These are phyloP conservation scores for Synanthedon andrenaeformis DNA, from an alignment of 2,888 invertebrate genomes.

Conservation along the genomic window DNA sequence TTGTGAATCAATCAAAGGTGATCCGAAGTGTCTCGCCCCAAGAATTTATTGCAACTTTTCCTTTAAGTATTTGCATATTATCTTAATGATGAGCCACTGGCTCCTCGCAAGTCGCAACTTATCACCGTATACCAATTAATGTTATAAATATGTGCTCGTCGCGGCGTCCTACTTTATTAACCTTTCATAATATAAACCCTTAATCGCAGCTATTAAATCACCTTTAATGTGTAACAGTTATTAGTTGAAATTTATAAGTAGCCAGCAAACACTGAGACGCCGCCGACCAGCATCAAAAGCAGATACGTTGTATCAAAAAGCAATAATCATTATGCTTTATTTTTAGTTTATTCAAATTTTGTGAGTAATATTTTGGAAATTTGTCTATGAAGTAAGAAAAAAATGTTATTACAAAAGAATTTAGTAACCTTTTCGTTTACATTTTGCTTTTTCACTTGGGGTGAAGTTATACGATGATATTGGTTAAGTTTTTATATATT, in stretches of 20 bases:
- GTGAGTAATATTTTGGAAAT: too few species aligned
- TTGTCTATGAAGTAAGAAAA: too few species aligned
- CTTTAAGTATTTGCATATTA: slow-evolving; percentile 49
- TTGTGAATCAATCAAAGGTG: slow-evolving; percentile 41
- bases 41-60: slow-evolving; percentile 39
- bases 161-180: slow-evolving; percentile 45
- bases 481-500: too few species aligned
- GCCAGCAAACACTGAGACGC: slow-evolving; percentile 17
- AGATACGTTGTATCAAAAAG: too few species aligned
- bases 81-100: slow-evolving; percentile 53
- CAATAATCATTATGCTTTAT: too few species aligned
- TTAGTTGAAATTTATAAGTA: slow-evolving; percentile 24
- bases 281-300: too few species aligned
- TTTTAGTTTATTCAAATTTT: too few species aligned
- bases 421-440: too few species aligned
- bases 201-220: slow-evolving; percentile 43
- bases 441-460: too few species aligned
- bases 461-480: too few species aligned
- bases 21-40: slow-evolving; percentile 25
- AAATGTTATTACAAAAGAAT: too few species aligned
- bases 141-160: slow-evolving; percentile 45
- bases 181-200: slow-evolving; percentile 45
- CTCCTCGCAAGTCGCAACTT: slow-evolving; percentile 28
- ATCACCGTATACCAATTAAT: slow-evolving; percentile 60
- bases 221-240: slow-evolving; percentile 39